Percentiles rank a stretch among this genome's conserved stretches.
Conservation (phyloP, 1,140 invertebrate genomes). For the Drosophila watanabei region DNA sequence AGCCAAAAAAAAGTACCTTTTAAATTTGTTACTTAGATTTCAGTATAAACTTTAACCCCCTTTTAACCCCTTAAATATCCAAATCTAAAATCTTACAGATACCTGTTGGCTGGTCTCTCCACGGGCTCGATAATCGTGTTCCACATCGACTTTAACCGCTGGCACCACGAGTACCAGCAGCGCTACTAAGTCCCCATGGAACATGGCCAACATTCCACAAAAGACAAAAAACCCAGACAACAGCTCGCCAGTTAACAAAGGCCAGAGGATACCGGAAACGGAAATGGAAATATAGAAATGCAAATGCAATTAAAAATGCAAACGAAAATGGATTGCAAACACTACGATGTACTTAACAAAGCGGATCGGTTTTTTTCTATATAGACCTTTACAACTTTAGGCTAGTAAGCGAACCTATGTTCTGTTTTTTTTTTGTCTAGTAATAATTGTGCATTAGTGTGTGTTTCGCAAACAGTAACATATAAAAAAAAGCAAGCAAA, state of each 20-base stretch:
- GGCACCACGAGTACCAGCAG: slow-evolving; percentile 99
- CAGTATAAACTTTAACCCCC: background rate
- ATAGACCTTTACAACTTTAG: slow-evolving; percentile 76
- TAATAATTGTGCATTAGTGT: slow-evolving; percentile 60
- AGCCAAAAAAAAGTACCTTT: too few relatives aligned
- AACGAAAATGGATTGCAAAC: slow-evolving; percentile 15
- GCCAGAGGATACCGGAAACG: slow-evolving; percentile 20
- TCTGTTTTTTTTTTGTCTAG: slow-evolving; percentile 65
- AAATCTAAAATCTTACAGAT: slow-evolving; percentile 88
- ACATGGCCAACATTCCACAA: background rate
- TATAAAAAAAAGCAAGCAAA: slow-evolving; percentile 5
- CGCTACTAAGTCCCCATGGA: slow-evolving; percentile 89
- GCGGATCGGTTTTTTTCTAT: slow-evolving; percentile 59
- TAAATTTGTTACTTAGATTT: too few relatives aligned
- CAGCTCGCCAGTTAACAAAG: slow-evolving; percentile 31
- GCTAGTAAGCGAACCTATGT: slow-evolving; percentile 68
- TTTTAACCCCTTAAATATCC: slow-evolving; percentile 10
- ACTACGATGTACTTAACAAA: slow-evolving; percentile 49
- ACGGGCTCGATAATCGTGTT: slow-evolving; percentile 99
- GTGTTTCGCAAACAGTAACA: slow-evolving; percentile 39
- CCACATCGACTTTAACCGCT: slow-evolving; percentile 99
- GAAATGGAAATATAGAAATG: slow-evolving; percentile 1
- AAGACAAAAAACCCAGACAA: background rate
- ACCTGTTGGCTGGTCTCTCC: slow-evolving; percentile 97
- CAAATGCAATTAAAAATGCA: background rate